These are phyloP conservation scores for Antechinus stuartii DNA, from an alignment of 2,113 vertebrate species.

Conservation along the genomic window DNA sequence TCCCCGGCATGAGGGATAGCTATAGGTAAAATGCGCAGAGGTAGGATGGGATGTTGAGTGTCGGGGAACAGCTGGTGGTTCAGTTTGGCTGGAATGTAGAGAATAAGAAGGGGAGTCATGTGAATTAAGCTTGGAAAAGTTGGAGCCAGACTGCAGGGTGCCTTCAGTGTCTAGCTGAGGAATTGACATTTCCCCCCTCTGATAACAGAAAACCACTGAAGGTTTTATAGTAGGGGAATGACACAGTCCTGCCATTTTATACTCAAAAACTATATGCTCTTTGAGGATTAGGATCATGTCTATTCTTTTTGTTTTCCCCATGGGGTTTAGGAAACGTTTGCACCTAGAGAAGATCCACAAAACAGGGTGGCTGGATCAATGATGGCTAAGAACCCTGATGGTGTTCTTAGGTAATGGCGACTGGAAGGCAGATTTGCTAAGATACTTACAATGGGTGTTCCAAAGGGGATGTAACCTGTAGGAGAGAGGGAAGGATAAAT, in stretches of 20 bases:
- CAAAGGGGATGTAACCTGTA: conserved; percentile 95
- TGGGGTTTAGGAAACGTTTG: background rate
- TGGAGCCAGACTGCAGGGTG: background rate
- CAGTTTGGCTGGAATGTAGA: background rate
- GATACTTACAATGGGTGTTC: conserved; percentile 93
- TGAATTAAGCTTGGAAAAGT: background rate
- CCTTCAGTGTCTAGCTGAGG: background rate
- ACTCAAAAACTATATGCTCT: background rate
- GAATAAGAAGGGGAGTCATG: background rate
- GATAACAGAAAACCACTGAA: background rate
- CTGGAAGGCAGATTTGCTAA: background rate
- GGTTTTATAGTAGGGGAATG: background rate
- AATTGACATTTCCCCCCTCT: background rate
- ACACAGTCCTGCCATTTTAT: background rate
- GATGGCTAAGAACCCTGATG: background rate
- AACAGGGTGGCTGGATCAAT: background rate
- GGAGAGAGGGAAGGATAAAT: conserved; percentile 3
- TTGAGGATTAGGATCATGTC: background rate
- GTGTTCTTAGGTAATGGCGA: background rate
- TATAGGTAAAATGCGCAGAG: background rate
- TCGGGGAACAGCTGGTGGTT: background rate
- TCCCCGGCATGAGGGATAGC: background rate
- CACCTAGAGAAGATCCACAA: background rate
- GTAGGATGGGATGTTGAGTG: background rate
- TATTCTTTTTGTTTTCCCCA: background rate